Conservation (phyloP, 2,888 invertebrate genomes). For the Volucella zonaria region DNA sequence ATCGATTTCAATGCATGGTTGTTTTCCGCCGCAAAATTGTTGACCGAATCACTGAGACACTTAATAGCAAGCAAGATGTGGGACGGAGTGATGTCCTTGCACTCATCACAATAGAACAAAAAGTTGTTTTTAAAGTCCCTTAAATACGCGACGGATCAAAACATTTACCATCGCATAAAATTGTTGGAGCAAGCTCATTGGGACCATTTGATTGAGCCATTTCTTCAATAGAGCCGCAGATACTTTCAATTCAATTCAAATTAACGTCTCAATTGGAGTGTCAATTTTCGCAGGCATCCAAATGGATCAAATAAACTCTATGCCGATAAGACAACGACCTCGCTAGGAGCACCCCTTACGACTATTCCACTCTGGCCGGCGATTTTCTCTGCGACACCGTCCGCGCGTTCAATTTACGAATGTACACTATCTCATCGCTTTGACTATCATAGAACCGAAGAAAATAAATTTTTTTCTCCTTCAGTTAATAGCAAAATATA, state of each 20-base stretch:
- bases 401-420: neutral
- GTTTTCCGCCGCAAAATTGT: too few species aligned
- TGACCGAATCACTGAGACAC: too few species aligned
- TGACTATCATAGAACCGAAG: slow-evolving; percentile 17
- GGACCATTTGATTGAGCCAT: slow-evolving; percentile 24
- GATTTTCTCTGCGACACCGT: slow-evolving; percentile 10
- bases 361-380: slow-evolving; percentile 9
- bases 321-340: slow-evolving; percentile 8
- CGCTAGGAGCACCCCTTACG: slow-evolving; percentile 14
- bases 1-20: too few species aligned
- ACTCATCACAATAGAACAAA: too few species aligned
- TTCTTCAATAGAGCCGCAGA: neutral
- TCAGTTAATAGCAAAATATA: slow-evolving; percentile 25
- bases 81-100: too few species aligned
- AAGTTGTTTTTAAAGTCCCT: too few species aligned
- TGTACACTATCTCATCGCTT: slow-evolving; percentile 21
- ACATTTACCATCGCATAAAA: slow-evolving; percentile 47
- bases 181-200: neutral
- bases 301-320: neutral
- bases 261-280: neutral
- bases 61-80: too few species aligned
- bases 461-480: slow-evolving; percentile 22
- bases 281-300: neutral
- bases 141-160: too few species aligned
- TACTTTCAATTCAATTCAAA: slow-evolving; percentile 11